A percentile compares a stretch with the other conserved stretches of the same genome.
Evolutionary conservation across 2,797 vertebrate species (phyloP).

Genomic region (Acomys russatus): DNA sequence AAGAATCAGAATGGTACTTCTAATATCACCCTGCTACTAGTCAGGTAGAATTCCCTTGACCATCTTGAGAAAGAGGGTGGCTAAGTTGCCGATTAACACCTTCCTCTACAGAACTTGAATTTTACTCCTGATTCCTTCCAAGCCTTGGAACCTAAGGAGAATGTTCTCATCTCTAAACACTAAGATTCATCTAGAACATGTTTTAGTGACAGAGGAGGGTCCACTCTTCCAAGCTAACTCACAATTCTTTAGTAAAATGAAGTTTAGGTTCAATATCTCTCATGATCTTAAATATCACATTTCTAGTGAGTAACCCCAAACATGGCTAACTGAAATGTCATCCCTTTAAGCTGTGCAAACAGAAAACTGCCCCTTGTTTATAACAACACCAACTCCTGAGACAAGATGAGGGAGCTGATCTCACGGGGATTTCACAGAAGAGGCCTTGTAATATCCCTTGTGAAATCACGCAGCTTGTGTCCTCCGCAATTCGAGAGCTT

Average conservation of each 20-base stretch:
- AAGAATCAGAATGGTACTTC: constrained; percentile 44
- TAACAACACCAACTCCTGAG: constrained; percentile 66
- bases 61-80: constrained; percentile 34
- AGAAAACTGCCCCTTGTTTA: constrained; percentile 46
- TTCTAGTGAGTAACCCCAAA: background rate
- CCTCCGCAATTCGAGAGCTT: constrained; percentile 22
- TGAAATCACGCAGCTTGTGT: constrained; percentile 10
- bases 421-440: constrained; percentile 66
- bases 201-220: constrained; percentile 56
- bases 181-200: constrained; percentile 44
- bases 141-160: constrained; percentile 46
- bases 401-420: constrained; percentile 39
- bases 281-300: constrained; percentile 3
- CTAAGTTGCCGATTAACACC: constrained; percentile 56
- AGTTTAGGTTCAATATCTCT: constrained; percentile 29
- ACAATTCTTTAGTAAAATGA: constrained; percentile 56
- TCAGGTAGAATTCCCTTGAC: constrained; percentile 1
- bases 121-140: constrained; percentile 61
- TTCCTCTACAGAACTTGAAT: constrained; percentile 59
- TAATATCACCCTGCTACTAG: constrained; percentile 54
- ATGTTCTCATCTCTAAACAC: constrained; percentile 63
- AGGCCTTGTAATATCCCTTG: constrained; percentile 47
- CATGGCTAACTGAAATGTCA: constrained; percentile 10
- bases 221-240: constrained; percentile 41
- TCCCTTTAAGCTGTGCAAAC: constrained; percentile 3